Evolutionary conservation across 2,797 vertebrate species (phyloP).

Genomic region (Paramormyrops hopkinsi): DNA sequence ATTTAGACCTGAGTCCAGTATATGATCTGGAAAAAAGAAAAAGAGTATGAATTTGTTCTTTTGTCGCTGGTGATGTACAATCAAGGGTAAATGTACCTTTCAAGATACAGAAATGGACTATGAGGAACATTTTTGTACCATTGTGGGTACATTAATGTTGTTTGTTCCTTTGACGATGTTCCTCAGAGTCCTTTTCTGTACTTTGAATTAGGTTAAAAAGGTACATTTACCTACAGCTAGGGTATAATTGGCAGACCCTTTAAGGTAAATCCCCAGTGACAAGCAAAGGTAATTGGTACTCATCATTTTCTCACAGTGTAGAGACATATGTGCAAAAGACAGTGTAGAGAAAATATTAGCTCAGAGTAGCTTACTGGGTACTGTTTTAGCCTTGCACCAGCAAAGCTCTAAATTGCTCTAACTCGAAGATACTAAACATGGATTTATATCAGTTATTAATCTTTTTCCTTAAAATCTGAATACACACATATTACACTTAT

Average conservation of each 20-base stretch:
- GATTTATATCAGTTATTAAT: not conserved
- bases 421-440: not conserved
- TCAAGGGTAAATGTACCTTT: not conserved
- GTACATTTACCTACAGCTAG: not conserved
- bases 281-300: not conserved
- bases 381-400: not conserved
- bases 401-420: not conserved
- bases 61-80: not conserved
- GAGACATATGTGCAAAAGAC: not conserved
- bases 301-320: not conserved
- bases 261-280: not conserved
- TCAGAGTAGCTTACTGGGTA: not conserved
- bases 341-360: not conserved
- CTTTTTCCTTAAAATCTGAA: not conserved
- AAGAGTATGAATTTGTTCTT: not conserved
- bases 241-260: not conserved
- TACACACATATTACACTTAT: not conserved
- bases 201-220: not conserved
- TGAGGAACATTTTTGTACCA: not conserved
- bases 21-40: not conserved
- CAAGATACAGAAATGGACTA: not conserved
- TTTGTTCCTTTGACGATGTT: not conserved
- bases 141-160: not conserved
- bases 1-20: not conserved
- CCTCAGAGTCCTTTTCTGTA: not conserved